Evolutionary conservation across 2,113 vertebrate species (phyloP), one percentile per base, ranked within the genome.

Genomic region (Antennarius striatus): DNA sequence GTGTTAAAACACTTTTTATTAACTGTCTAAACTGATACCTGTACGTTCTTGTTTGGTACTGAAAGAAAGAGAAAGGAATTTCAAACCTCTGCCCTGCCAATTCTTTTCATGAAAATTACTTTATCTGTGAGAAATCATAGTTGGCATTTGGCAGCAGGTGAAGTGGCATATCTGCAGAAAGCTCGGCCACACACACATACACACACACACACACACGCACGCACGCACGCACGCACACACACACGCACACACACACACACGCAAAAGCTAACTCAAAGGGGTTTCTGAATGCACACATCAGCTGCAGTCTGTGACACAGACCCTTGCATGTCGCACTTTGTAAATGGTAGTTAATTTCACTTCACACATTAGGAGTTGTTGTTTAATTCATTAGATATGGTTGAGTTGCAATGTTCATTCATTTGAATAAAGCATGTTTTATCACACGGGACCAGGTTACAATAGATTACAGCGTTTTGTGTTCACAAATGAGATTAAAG

Each of bases 61-160:
- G 53, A 65, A n/a, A 55, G 17, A 28, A 22, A 14, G 30, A 63
- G 29, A 79, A 62, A 3, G 4, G 58, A 39, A 57, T 88, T 82
- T 77, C 56, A 74, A 74, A 71, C 70, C 42, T 68, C 80, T 70
- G 63, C 78, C 76, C 73, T 83, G 77, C 68, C 75, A 68, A 46
- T 56, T 36, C 68, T 70, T 79, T 73, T 73, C 64, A 85, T 86
- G 86, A 82, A 86, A 88, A 89, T 85, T 45, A 62, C 55, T 79
- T 83, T 85, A 85, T 86, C 84, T 80, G 61, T 71, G 73, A 74
- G 79, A 68, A 77, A 86, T 88, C 82, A 68, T 75, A 58, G 74
- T 59, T 81, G 82, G 68, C 84, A 88, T 82, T 90, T 82, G 66
- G 66, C 80, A 43, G 71, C 66, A 66, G 81, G 57, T 74, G 76